Percentiles rank a stretch among this genome's conserved stretches.
Conservation (phyloP, 1,140 invertebrate genomes). For the Drosophila watanabei region DNA sequence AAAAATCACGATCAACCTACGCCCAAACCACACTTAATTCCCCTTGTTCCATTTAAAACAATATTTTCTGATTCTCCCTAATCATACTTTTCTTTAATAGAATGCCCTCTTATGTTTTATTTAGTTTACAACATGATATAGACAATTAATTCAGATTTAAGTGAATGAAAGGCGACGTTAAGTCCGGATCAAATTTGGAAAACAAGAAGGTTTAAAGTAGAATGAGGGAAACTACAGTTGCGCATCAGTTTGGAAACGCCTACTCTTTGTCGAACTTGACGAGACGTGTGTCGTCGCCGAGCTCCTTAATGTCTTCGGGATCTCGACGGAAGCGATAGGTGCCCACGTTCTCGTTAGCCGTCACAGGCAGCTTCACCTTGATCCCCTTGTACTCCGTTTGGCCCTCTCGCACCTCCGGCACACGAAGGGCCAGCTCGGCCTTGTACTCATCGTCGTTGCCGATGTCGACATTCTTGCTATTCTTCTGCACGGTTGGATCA, state of each 20-base stretch:
- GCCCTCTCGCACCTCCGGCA: conserved; percentile 55
- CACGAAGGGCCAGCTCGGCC: conserved; percentile 34
- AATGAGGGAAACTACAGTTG: not conserved
- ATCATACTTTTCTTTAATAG: not conserved
- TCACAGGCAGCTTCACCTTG: conserved; percentile 58
- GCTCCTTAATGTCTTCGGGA: conserved; percentile 36
- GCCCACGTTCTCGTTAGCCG: conserved; percentile 51
- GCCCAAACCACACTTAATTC: not conserved
- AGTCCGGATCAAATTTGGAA: not conserved
- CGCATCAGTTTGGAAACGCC: not conserved
- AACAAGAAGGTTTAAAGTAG: not conserved
- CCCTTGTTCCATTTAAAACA: not conserved
- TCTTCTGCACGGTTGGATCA: conserved; percentile 53
- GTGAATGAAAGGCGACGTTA: not conserved
- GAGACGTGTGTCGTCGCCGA: conserved; percentile 65
- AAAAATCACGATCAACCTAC: not conserved
- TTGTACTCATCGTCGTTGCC: conserved; percentile 68
- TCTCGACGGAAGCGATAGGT: conserved; percentile 74
- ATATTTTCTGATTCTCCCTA: too few relatives aligned
- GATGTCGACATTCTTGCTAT: conserved; percentile 38
- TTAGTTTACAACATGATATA: not conserved
- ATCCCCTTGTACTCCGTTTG: conserved; percentile 63
- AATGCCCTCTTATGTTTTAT: not conserved
- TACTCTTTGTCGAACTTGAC: conserved; percentile 61
- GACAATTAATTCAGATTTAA: not conserved